phyloP scores from a whole-genome alignment of 2,888 invertebrate genomes.

The Drosophila neotestacea region DNA sequence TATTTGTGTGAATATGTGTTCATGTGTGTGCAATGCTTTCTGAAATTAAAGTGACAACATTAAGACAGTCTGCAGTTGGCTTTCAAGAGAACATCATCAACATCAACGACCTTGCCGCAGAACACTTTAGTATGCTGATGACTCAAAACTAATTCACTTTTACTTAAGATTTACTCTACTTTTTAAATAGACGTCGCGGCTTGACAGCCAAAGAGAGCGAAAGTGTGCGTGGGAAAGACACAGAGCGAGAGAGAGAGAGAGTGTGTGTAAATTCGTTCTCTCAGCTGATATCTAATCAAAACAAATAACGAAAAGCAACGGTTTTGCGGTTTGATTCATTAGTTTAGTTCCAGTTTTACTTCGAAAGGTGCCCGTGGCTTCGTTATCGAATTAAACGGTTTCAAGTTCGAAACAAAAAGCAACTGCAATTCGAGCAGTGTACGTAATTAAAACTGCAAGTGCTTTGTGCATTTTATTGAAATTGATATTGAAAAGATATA shows the following conservation, averaged over 20 bases:
- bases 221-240: conserved; percentile 26
- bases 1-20: conserved; percentile 1
- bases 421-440: conserved; percentile 19
- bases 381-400: conserved; percentile 16
- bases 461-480: conserved; percentile 26
- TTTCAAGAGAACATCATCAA: conserved; percentile 26
- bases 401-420: conserved; percentile 3
- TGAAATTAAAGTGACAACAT: conserved; percentile 2
- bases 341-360: conserved; percentile 51
- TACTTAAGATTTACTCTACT: conserved; percentile 31
- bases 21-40: background rate
- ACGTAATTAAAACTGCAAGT: conserved; percentile 30
- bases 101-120: conserved; percentile 57
- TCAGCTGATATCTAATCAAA: conserved; percentile 75
- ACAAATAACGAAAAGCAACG: conserved; percentile 67
- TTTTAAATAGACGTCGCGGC: conserved; percentile 1
- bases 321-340: conserved; percentile 65
- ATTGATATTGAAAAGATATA: conserved; percentile 11
- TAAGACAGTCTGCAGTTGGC: conserved; percentile 29
- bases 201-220: conserved; percentile 43
- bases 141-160: conserved; percentile 66
- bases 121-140: conserved; percentile 37
- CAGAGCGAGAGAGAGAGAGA: conserved; percentile 8
- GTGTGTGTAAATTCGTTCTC: conserved; percentile 12
- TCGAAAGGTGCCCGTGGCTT: conserved; percentile 25